These are phyloP conservation scores for Apostichopus leukothele DNA, from an alignment of 53 echinoderm and acorn worm species.

Conservation along the genomic window DNA sequence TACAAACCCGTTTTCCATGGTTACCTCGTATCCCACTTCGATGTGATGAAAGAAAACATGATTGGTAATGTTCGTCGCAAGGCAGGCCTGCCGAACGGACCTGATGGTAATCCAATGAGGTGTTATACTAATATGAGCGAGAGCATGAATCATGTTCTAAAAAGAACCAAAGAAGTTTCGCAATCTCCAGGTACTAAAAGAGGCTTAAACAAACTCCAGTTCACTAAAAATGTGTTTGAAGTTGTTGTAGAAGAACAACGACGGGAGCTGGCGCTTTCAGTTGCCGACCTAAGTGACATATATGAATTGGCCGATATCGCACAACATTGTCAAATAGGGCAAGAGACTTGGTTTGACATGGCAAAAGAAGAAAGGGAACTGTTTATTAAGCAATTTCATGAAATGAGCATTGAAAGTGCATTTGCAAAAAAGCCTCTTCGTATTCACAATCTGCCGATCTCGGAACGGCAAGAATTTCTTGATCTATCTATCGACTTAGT, in stretches of 20 bases:
- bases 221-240: conserved; percentile 27
- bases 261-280: conserved; percentile 8
- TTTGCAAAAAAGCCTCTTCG: too few species aligned
- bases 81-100: conserved; percentile 2
- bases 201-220: conserved; percentile 13
- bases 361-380: too few species aligned
- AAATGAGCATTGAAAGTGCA: too few species aligned
- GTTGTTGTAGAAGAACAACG: neutral
- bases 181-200: neutral
- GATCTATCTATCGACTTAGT: too few species aligned
- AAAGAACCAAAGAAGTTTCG: neutral
- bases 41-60: too few species aligned
- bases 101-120: neutral
- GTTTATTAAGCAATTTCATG: too few species aligned
- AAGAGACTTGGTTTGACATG: conserved; percentile 27
- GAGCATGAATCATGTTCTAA: neutral
- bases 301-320: conserved; percentile 27
- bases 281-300: conserved; percentile 32
- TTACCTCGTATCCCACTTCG: too few species aligned
- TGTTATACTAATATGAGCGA: conserved; percentile 12
- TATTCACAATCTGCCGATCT: too few species aligned
- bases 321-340: neutral
- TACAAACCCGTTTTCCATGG: too few species aligned
- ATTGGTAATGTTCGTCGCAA: too few species aligned
- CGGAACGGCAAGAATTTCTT: too few species aligned